phyloP scores from a whole-genome alignment of 2,888 invertebrate species.

The Cephus spinipes region DNA sequence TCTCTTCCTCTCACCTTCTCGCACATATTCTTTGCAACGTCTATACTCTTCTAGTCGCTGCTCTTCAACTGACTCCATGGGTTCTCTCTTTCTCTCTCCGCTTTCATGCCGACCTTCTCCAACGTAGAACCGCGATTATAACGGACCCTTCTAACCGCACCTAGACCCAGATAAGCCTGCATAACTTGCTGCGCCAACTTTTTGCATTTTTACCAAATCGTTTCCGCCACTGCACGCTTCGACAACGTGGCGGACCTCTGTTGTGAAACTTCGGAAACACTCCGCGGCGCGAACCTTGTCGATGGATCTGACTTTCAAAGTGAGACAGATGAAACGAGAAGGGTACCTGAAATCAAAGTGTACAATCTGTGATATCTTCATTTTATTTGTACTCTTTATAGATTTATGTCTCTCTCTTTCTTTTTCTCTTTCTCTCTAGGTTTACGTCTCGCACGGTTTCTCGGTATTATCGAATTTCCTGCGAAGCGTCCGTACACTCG shows the following conservation, averaged over 20 bases:
- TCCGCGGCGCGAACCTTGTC: not conserved
- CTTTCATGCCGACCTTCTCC: slow-evolving; percentile 2
- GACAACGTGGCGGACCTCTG: slow-evolving; percentile 32
- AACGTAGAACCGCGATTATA: slow-evolving; percentile 47
- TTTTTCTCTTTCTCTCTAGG: not conserved
- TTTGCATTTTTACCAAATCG: slow-evolving; percentile 33
- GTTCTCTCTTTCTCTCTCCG: not conserved
- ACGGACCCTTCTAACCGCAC: slow-evolving; percentile 56
- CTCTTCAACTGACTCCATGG: not conserved
- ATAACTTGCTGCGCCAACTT: slow-evolving; percentile 32
- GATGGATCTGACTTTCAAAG: not conserved
- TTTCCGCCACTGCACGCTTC: not conserved
- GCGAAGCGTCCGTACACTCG: not conserved
- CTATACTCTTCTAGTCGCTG: not conserved
- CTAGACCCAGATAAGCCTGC: slow-evolving; percentile 52
- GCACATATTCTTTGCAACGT: not conserved
- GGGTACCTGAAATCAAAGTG: not conserved
- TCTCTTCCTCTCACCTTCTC: not conserved
- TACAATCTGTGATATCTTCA: not conserved
- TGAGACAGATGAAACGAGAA: not conserved
- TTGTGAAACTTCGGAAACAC: slow-evolving; percentile 11
- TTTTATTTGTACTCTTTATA: not conserved
- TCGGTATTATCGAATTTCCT: not conserved
- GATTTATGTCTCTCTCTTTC: not conserved
- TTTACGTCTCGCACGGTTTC: not conserved